phyloP scores from a whole-genome alignment of 2,113 vertebrate species.

The Dermatemys mawii region DNA sequence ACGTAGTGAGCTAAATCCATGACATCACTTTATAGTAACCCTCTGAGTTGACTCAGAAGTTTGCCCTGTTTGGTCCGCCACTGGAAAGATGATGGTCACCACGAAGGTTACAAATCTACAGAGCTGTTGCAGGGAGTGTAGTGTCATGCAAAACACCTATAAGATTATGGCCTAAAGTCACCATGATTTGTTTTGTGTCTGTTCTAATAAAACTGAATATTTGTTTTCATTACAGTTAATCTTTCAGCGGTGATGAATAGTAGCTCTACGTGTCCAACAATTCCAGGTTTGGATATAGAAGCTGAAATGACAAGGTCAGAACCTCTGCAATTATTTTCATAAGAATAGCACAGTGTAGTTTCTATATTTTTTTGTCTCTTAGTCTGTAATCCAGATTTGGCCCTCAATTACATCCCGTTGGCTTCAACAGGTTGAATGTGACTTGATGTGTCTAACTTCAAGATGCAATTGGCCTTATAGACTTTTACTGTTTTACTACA shows the following conservation, averaged over 20 bases:
- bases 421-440: background rate
- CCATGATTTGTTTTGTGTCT: background rate
- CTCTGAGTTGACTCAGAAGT: background rate
- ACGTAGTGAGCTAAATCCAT: background rate
- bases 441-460: background rate
- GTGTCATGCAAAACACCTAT: background rate
- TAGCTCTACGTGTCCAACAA: slow-evolving; percentile 33
- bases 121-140: background rate
- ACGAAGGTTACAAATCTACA: no score
- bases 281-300: slow-evolving; percentile 73
- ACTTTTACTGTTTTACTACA: slow-evolving; percentile 43
- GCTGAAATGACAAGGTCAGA: slow-evolving; percentile 75
- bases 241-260: slow-evolving; percentile 1
- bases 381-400: background rate
- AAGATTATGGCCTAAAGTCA: background rate
- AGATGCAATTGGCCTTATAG: background rate
- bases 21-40: background rate
- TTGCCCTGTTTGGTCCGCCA: background rate
- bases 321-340: background rate
- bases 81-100: background rate
- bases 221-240: background rate
- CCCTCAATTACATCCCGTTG: background rate
- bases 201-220: background rate
- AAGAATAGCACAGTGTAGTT: background rate
- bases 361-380: background rate